These are phyloP conservation scores for Hypselothyrea guttata DNA, from an alignment of 2,888 invertebrate genomes.

Conservation along the genomic window DNA sequence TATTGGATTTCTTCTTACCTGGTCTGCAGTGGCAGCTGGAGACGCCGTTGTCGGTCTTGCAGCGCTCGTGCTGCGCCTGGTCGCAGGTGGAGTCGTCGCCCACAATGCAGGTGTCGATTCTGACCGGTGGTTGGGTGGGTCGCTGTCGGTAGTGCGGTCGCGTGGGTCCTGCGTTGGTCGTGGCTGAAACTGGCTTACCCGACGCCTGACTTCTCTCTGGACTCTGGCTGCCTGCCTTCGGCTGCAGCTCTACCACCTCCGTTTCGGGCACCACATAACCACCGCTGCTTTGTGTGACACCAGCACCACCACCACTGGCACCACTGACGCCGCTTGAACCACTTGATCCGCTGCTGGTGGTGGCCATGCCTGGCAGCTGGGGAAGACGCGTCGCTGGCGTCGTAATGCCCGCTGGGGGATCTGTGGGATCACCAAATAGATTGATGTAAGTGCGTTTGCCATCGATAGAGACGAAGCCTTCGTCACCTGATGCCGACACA, in stretches of 20 bases:
- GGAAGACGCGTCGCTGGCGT: slow-evolving; percentile 79
- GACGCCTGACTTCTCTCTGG: too few species aligned
- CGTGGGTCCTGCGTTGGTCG: slow-evolving; percentile 84
- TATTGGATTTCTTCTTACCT: slow-evolving; percentile 81
- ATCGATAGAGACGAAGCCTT: slow-evolving; percentile 95
- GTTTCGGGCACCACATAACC: slow-evolving; percentile 85
- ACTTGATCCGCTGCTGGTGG: slow-evolving; percentile 32
- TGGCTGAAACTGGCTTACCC: slow-evolving; percentile 51
- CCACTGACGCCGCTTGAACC: slow-evolving; percentile 31
- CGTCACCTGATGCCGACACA: slow-evolving; percentile 89
- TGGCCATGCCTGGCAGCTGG: slow-evolving; percentile 62
- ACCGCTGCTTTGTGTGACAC: slow-evolving; percentile 83
- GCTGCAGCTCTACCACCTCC: slow-evolving; percentile 82
- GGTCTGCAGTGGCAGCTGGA: slow-evolving; percentile 94
- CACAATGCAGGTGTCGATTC: slow-evolving; percentile 96
- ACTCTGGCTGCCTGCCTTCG: slow-evolving; percentile 78
- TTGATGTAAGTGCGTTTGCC: slow-evolving; percentile 94
- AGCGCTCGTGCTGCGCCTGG: slow-evolving; percentile 92
- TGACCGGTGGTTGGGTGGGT: slow-evolving; percentile 81
- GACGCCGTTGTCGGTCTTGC: slow-evolving; percentile 92
- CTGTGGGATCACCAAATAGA: slow-evolving; percentile 87
- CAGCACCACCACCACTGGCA: slow-evolving; percentile 41
- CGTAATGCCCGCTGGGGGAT: slow-evolving; percentile 80
- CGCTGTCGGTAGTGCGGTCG: slow-evolving; percentile 85
- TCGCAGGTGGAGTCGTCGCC: slow-evolving; percentile 96